Evolutionary conservation across 2,888 invertebrate species (phyloP).

Genomic region (Nephrotoma guestfalica): DNA sequence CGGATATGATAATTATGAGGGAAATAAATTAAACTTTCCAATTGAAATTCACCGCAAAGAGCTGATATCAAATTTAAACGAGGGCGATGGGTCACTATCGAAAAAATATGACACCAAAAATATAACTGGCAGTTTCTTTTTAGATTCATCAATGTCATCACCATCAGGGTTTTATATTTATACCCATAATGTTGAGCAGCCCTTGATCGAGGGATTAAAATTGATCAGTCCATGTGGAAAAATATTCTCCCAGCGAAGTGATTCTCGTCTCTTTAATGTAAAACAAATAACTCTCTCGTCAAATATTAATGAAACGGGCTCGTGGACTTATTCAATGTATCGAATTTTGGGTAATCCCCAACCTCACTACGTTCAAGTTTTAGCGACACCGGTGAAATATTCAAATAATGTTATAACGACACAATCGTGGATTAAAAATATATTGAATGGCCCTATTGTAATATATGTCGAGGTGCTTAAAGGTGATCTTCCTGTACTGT

Average conservation of each 20-base stretch:
- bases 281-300: conserved; percentile 37
- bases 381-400: conserved; percentile 34
- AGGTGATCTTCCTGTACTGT: conserved; percentile 39
- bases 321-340: conserved; percentile 44
- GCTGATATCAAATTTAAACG: conserved; percentile 14
- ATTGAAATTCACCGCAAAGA: conserved; percentile 27
- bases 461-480: conserved; percentile 39
- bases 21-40: conserved; percentile 31
- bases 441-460: conserved; percentile 31
- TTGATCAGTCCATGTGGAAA: conserved; percentile 37
- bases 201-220: conserved; percentile 35
- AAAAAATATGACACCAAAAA: conserved; percentile 18
- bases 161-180: conserved; percentile 38
- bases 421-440: conserved; percentile 33
- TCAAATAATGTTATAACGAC: conserved; percentile 22
- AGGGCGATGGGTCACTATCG: conserved; percentile 7
- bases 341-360: conserved; percentile 41
- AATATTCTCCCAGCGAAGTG: conserved; percentile 33
- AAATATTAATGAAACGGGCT: conserved; percentile 39
- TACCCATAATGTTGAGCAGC: conserved; percentile 36
- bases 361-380: conserved; percentile 44
- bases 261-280: conserved; percentile 31
- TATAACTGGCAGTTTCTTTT: conserved; percentile 38
- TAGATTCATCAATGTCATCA: conserved; percentile 37
- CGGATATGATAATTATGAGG: conserved; percentile 33